Evolutionary conservation across 1,140 invertebrate genomes (phyloP).

Genomic region (Nymphalis io): DNA sequence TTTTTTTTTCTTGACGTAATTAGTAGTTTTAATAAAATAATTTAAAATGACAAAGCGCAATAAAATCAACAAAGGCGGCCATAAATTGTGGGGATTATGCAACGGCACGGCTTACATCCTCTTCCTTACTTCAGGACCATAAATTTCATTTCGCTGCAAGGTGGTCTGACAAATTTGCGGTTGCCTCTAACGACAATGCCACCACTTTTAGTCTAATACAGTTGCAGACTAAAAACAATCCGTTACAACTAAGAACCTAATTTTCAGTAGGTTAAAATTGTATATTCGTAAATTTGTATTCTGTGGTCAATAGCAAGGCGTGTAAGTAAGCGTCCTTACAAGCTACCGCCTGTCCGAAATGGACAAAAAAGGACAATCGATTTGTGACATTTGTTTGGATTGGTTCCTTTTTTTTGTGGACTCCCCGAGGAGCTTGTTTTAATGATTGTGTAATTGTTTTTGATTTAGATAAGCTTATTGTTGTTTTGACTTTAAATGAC

Average conservation of each 20-base stretch:
- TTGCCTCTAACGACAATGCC: conserved; percentile 64
- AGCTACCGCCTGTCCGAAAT: conserved; percentile 37
- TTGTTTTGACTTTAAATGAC: conserved; percentile 35
- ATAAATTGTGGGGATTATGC: conserved; percentile 76
- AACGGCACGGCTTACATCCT: conserved; percentile 71
- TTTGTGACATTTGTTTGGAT: conserved; percentile 46
- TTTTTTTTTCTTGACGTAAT: conserved; percentile 11
- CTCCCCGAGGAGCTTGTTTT: conserved; percentile 49
- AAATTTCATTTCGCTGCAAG: conserved; percentile 75
- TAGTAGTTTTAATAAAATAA: conserved; percentile 21
- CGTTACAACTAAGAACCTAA: background rate
- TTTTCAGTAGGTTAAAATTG: conserved; percentile 2
- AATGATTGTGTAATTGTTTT: conserved; percentile 65
- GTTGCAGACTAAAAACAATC: conserved; percentile 48
- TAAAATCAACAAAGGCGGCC: conserved; percentile 64
- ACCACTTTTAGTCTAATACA: conserved; percentile 59
- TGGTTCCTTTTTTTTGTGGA: conserved; percentile 52
- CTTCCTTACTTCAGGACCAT: conserved; percentile 67
- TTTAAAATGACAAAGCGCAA: conserved; percentile 34
- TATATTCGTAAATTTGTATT: conserved; percentile 28
- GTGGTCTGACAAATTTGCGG: conserved; percentile 79
- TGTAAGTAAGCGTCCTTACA: conserved; percentile 39
- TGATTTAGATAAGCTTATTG: conserved; percentile 52
- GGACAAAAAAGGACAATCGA: conserved; percentile 60
- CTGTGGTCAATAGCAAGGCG: conserved; percentile 36